Conservation (phyloP, 2,797 vertebrate species). For the Aotus griseimembra region DNA sequence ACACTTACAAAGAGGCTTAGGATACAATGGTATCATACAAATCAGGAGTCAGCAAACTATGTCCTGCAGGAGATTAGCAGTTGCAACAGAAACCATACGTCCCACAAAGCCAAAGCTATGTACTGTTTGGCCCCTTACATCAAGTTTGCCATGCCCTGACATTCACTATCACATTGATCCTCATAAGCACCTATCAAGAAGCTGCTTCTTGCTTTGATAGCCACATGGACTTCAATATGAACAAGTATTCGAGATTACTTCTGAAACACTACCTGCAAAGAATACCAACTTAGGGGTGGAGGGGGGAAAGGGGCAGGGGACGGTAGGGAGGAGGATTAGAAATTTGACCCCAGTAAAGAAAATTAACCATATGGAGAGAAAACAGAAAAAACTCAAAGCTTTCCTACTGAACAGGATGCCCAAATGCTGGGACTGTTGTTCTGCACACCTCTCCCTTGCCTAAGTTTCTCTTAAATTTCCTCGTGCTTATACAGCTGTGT, state of each 20-base stretch:
- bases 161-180: accelerated
- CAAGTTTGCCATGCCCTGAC: neutral
- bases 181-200: neutral
- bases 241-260: neutral
- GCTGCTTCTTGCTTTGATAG: neutral
- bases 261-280: neutral
- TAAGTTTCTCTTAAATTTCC: neutral
- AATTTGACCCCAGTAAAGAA: neutral
- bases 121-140: neutral
- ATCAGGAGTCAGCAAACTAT: neutral
- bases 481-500: accelerated
- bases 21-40: neutral
- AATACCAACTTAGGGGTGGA: neutral
- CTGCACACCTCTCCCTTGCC: accelerated
- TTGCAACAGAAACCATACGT: neutral
- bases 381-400: neutral
- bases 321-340: neutral
- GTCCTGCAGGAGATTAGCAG: neutral
- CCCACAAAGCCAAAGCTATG: neutral
- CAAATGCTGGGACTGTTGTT: accelerated
- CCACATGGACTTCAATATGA: neutral
- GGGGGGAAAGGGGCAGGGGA: accelerated
- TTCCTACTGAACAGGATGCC: neutral
- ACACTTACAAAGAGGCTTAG: neutral
- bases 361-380: neutral